Percentiles rank a stretch among this genome's conserved stretches.
phyloP scores from a whole-genome alignment of 2,888 invertebrate genomes.

The Amphipyra berbera region DNA sequence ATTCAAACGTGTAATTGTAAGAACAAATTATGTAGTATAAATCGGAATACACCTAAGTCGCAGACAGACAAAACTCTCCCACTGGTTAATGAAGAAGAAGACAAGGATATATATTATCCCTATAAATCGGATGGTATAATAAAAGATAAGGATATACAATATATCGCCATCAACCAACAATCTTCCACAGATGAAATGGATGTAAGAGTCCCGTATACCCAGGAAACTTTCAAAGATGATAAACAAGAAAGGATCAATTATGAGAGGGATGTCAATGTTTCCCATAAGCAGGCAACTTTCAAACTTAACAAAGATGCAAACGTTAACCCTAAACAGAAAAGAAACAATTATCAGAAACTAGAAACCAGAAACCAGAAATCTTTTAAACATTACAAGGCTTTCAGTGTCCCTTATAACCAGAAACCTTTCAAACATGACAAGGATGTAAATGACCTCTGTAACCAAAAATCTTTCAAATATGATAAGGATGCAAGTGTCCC shows the following conservation, averaged over 20 bases:
- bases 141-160: too few relatives aligned
- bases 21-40: constrained; percentile 2
- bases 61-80: constrained; percentile 22
- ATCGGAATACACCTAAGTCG: not conserved
- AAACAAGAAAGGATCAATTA: too few relatives aligned
- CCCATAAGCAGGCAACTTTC: not conserved
- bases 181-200: too few relatives aligned
- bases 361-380: too few relatives aligned
- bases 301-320: constrained; percentile 5
- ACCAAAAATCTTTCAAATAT: constrained; percentile 3
- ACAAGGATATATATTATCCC: not conserved
- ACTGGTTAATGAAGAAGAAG: constrained; percentile 35
- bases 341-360: too few relatives aligned
- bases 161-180: too few relatives aligned
- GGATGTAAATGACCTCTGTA: constrained; percentile 10
- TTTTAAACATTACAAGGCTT: too few relatives aligned
- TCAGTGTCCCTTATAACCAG: constrained; percentile 14
- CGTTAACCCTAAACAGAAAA: not conserved
- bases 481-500: constrained; percentile 19
- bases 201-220: too few relatives aligned
- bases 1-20: constrained; percentile 1
- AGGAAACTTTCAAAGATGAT: constrained; percentile 7
- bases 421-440: not conserved
- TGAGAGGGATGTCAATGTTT: constrained; percentile 7
- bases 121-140: not conserved